phyloP scores from a whole-genome alignment of 2,888 invertebrate genomes.

The Epicampocera succincta region DNA sequence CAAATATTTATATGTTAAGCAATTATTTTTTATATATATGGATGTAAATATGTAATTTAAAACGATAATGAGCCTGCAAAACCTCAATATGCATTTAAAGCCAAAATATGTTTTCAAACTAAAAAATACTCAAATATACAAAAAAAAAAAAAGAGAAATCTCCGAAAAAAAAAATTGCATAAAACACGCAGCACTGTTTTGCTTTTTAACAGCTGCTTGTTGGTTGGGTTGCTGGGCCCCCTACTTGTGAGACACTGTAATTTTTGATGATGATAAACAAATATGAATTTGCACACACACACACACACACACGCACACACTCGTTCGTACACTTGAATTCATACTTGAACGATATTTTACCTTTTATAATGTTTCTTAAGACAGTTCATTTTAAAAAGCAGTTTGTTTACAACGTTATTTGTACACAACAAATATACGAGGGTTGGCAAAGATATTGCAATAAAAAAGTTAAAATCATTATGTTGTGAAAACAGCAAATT shows the following conservation, averaged over 20 bases:
- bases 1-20: too few species aligned
- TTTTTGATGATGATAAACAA: conserved; percentile 53
- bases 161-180: too few species aligned
- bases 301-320: conserved; percentile 12
- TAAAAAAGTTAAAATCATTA: too few species aligned
- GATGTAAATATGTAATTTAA: too few species aligned
- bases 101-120: too few species aligned
- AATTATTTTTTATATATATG: too few species aligned
- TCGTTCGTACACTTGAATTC: background rate
- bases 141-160: background rate
- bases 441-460: background rate
- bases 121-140: too few species aligned
- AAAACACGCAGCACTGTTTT: too few species aligned
- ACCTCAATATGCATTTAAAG: too few species aligned
- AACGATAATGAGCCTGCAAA: too few species aligned
- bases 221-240: conserved; percentile 1
- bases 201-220: too few species aligned
- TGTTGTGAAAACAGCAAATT: too few species aligned
- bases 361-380: conserved; percentile 51
- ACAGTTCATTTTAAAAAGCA: conserved; percentile 46
- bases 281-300: conserved; percentile 24
- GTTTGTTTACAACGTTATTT: conserved; percentile 55
- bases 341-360: conserved; percentile 42
- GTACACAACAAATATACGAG: conserved; percentile 14
- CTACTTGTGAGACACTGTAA: conserved; percentile 1